Base-by-base conservation (phyloP, 1,140 invertebrate genomes). In the Tetramorium simillimum region DNA sequence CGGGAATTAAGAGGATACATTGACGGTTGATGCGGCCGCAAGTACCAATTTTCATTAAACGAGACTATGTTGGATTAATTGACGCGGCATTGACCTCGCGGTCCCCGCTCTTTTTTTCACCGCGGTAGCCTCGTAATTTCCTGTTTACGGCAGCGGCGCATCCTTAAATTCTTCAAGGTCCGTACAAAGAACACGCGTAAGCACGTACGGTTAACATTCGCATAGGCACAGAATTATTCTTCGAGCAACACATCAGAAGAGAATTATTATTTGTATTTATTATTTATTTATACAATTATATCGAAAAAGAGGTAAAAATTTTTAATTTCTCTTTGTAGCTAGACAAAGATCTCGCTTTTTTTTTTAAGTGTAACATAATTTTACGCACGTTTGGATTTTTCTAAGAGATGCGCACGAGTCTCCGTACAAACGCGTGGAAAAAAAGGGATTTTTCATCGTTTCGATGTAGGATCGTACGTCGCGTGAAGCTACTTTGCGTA, bases 21-120 rank as follows among this genome's bases (percentile, higher is more conserved):
- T 65, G 16, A 24, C 40, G 33, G 0, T 12, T 16, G 37, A 21
- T 10, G 51, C 37, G 7, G 56, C 18, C 37, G 62, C 53, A 10
- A 21, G 21, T 43, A 37, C 14, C 14, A 69, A 80, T 82, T 60
- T 60, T 60, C 51, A 56, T 82, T 73, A 46, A 73, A 46, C 21
- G 33, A 14, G 12, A 60, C 40, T 46, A 16, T 14, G 18, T 63
- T n/a, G 18, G 7, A 51, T 80, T 53, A 82, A 82, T 82, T 58
- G 67, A 7, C 40, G 53, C 37, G 51, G 16, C 69, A 58, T 72
- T 72, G 53, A 60, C 40, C 14, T 10, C 18, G 24, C 24, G 21
- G 5, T 72, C 10, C n/a, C 53, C 21, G 12, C 18, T 18, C 1
- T 9, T 72, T 24, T 24, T 72, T 43, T 58, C 2, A 24, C 12